These are phyloP conservation scores for Drosophila multiciliata DNA, from an alignment of 2,888 invertebrate genomes.

Conservation along the genomic window DNA sequence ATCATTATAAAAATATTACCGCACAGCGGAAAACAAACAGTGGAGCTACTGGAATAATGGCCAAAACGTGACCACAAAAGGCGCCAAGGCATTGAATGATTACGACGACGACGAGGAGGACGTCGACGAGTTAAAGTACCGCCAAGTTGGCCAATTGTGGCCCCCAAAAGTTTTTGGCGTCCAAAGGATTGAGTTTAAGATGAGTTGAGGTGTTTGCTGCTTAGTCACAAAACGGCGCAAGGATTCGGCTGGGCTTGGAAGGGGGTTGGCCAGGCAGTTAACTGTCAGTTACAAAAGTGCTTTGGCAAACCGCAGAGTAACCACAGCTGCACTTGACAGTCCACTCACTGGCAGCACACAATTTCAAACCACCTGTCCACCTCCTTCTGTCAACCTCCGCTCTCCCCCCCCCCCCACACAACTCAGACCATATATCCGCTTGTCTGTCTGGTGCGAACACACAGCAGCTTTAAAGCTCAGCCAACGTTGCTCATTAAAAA, in stretches of 20 bases:
- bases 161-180: slow-evolving; percentile 38
- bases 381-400: neutral
- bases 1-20: slow-evolving; percentile 77
- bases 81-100: slow-evolving; percentile 60
- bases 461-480: slow-evolving; percentile 58
- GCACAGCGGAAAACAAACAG: slow-evolving; percentile 26
- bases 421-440: neutral
- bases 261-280: neutral
- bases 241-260: neutral
- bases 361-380: slow-evolving; percentile 3
- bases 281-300: slow-evolving; percentile 52
- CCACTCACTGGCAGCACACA: slow-evolving; percentile 35
- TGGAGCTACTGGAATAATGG: slow-evolving; percentile 59
- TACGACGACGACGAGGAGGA: slow-evolving; percentile 37
- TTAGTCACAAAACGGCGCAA: slow-evolving; percentile 18
- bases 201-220: slow-evolving; percentile 42
- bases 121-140: slow-evolving; percentile 30
- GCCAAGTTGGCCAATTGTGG: slow-evolving; percentile 56
- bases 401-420: neutral
- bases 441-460: slow-evolving; percentile 26
- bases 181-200: slow-evolving; percentile 42
- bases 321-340: slow-evolving; percentile 66
- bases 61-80: slow-evolving; percentile 73
- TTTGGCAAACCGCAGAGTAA: slow-evolving; percentile 52
- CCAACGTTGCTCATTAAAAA: slow-evolving; percentile 64